Conservation (phyloP, 2,113 vertebrate species). For the Tetrax tetrax region DNA sequence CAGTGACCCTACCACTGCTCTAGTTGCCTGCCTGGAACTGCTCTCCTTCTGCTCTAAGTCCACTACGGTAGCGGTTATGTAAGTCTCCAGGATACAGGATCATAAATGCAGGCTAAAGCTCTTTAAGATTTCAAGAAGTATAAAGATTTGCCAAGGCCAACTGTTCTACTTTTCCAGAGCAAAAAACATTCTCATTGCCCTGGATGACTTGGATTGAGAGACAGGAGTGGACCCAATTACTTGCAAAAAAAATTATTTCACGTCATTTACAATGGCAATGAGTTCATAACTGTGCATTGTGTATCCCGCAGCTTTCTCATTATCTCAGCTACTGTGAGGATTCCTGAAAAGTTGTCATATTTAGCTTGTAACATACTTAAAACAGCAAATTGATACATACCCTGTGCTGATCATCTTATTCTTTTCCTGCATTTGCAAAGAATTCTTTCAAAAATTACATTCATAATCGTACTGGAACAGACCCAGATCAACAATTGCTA, state of each 20-base stretch:
- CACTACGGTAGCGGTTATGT: rapidly evolving
- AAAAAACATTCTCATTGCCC: neutral
- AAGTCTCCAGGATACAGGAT: neutral
- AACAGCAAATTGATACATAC: neutral
- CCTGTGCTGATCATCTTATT: neutral
- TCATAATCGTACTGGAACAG: neutral
- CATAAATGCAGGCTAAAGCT: neutral
- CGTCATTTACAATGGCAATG: neutral
- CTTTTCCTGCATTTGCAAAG: neutral
- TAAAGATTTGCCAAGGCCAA: neutral
- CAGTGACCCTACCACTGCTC: neutral
- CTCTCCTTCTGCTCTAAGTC: neutral
- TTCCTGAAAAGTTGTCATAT: constrained; percentile 5
- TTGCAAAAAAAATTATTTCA: neutral
- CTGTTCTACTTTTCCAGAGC: neutral
- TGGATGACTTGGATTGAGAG: neutral
- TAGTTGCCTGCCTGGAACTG: neutral
- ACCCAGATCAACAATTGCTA: neutral
- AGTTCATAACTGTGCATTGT: neutral
- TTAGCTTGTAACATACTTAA: neutral
- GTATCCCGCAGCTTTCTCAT: neutral
- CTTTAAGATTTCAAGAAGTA: neutral
- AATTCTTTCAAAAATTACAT: neutral
- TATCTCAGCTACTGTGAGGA: neutral
- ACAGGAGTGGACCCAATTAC: neutral